Percentiles rank a stretch among this genome's conserved stretches.
Evolutionary conservation across 2,888 invertebrate species (phyloP).

Genomic region (Drosophila antonietae): DNA sequence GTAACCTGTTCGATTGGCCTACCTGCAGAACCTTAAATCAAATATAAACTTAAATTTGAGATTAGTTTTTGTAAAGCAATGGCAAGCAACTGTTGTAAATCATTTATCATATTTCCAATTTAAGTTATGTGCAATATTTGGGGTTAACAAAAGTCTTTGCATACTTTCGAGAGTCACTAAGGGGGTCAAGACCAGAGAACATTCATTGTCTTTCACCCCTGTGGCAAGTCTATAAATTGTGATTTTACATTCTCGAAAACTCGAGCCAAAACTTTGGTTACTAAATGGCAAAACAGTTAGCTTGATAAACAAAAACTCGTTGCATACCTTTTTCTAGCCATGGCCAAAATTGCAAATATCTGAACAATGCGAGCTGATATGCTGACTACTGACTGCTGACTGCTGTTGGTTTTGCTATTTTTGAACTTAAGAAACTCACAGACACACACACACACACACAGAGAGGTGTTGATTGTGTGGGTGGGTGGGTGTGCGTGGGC

Average conservation of each 20-base stretch:
- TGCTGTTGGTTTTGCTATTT: conserved; percentile 40
- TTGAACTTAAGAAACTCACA: conserved; percentile 42
- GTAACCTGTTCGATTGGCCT: conserved; percentile 4
- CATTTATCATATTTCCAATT: background rate
- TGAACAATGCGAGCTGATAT: conserved; percentile 50
- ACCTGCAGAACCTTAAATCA: background rate
- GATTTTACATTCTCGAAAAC: conserved; percentile 28
- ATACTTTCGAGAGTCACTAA: conserved; percentile 17
- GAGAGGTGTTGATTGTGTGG: background rate
- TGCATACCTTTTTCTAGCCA: conserved; percentile 41
- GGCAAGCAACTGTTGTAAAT: background rate
- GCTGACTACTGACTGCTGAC: conserved; percentile 25
- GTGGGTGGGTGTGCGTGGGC: conserved; percentile 1
- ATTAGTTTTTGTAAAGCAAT: conserved; percentile 1
- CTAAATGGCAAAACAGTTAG: conserved; percentile 33
- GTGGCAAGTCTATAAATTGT: conserved; percentile 47
- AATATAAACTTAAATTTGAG: background rate
- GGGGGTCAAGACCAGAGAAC: background rate
- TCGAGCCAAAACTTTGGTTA: conserved; percentile 12
- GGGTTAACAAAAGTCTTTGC: conserved; percentile 15
- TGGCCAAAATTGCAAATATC: conserved; percentile 42
- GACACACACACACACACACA: background rate
- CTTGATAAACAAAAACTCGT: conserved; percentile 33
- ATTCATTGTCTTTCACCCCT: conserved; percentile 26
- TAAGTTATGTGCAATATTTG: conserved; percentile 16